A percentile compares a stretch with the other conserved stretches of the same genome.
These are phyloP conservation scores for Xiphorhynchus erythropygius DNA, from an alignment of 2,797 vertebrate species.

Conservation along the genomic window DNA sequence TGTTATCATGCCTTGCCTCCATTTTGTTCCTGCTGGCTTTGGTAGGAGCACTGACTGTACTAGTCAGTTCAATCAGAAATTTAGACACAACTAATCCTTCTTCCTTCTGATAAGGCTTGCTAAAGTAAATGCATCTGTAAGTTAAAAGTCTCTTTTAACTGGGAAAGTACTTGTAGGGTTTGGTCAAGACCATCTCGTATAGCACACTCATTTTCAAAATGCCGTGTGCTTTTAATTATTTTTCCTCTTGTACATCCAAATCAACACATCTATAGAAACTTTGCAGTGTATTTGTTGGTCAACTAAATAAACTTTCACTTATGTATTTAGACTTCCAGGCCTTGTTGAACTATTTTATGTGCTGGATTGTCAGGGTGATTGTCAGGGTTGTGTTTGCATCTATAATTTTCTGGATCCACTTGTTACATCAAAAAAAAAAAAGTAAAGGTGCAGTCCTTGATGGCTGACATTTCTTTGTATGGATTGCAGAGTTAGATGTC, in stretches of 20 bases:
- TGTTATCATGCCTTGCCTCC: not conserved
- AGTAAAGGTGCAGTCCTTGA: not conserved
- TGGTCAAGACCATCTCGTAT: fast-evolving
- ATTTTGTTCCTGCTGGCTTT: not conserved
- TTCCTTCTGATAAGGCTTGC: not conserved
- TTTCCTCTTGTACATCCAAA: not conserved
- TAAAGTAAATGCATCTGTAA: not conserved
- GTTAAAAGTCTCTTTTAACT: not conserved
- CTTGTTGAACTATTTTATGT: not conserved
- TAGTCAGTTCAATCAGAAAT: not conserved
- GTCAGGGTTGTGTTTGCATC: not conserved
- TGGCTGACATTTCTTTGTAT: not conserved
- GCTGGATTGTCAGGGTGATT: not conserved
- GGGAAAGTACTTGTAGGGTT: not conserved
- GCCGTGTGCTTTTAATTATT: fast-evolving
- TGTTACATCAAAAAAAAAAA: not conserved
- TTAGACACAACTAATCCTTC: not conserved
- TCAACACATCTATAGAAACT: not conserved
- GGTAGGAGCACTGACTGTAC: not conserved
- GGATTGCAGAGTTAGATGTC: not conserved
- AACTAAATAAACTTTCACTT: not conserved
- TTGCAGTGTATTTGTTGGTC: not conserved
- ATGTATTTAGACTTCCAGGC: not conserved
- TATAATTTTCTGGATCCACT: not conserved
- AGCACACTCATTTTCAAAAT: not conserved